phyloP scores from a whole-genome alignment of 2,888 invertebrate genomes.

The Aphodius sticticus region DNA sequence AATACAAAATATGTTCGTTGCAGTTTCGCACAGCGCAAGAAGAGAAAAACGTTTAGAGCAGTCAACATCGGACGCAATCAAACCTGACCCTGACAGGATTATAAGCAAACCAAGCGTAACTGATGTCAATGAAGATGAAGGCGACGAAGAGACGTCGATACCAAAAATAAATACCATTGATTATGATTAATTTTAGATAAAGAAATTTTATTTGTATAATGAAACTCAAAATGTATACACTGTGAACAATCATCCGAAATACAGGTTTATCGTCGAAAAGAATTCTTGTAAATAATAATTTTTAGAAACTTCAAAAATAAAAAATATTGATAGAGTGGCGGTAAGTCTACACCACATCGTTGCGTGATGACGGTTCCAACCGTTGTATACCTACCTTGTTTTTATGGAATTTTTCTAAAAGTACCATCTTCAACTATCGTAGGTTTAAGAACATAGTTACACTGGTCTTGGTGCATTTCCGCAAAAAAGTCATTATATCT shows the following conservation, averaged over 20 bases:
- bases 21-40: constrained; percentile 57
- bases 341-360: too few relatives aligned
- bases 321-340: too few relatives aligned
- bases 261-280: background rate
- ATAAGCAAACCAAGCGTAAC: constrained; percentile 10
- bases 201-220: background rate
- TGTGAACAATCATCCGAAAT: background rate
- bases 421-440: too few relatives aligned
- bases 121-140: background rate
- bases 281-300: too few relatives aligned
- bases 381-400: too few relatives aligned
- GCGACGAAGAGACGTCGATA: background rate
- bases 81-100: background rate
- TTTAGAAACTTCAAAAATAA: too few relatives aligned
- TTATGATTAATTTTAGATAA: background rate
- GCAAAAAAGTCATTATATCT: too few relatives aligned
- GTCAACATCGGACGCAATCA: background rate
- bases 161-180: background rate
- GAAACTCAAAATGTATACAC: background rate
- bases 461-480: too few relatives aligned
- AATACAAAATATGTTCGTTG: constrained; percentile 59
- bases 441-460: too few relatives aligned
- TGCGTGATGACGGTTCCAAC: too few relatives aligned
- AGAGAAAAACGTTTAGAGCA: background rate
- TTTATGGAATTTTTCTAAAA: too few relatives aligned